Evolutionary conservation across 2,113 vertebrate genomes (phyloP), one percentile per base, ranked within the genome.

Genomic region (Piprites chloris): DNA sequence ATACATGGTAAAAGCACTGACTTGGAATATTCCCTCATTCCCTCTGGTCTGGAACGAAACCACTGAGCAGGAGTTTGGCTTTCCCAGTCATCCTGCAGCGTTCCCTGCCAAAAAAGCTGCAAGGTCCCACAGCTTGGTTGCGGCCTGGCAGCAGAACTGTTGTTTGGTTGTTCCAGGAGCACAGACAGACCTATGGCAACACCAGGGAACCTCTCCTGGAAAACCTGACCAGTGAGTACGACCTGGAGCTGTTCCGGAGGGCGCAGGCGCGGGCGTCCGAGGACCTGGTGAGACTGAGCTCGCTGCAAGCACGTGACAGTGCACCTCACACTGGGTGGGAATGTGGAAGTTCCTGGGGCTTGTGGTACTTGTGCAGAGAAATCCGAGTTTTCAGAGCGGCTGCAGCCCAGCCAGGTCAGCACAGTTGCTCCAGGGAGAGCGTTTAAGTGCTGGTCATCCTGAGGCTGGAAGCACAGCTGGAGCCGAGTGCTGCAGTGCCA

Each of bases 181-280:
- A 99, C 96, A 98, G 99, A 13, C 99, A 99, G 96, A 98, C 98
- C 26, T 99, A 99, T 12, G 98, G 98, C 91, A 99, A 98, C 84
- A 99, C 98, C 22, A 97, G 99, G 93, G 99, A 99, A 82, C 99
- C 99, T 66, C 98, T 99, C 6, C 97, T 99, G 84, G 99, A 99
- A 96, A 99, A 99, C 98, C 98, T 99, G 97, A 99, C 99, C 11
- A 99, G 99, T 42, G 99, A 99, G 77, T 99, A 99, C 74, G 99
- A 99, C 97, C 98, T 99, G 65, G 99, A 99, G 97, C 99, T 99
- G 67, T 99, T 99, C 98, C 98, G 99, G 68, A 99, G 99, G 97
- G 99, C 99, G 0, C 99, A 99, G 95, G 99, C 99, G 24, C 98
- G 99, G 22, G 99, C 99, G 8, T 99, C 99, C 8, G 99, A 99